A percentile compares a stretch with the other conserved stretches of the same genome.
Conservation (phyloP, 2,888 invertebrate species). For the Iselma pallidipennis region DNA sequence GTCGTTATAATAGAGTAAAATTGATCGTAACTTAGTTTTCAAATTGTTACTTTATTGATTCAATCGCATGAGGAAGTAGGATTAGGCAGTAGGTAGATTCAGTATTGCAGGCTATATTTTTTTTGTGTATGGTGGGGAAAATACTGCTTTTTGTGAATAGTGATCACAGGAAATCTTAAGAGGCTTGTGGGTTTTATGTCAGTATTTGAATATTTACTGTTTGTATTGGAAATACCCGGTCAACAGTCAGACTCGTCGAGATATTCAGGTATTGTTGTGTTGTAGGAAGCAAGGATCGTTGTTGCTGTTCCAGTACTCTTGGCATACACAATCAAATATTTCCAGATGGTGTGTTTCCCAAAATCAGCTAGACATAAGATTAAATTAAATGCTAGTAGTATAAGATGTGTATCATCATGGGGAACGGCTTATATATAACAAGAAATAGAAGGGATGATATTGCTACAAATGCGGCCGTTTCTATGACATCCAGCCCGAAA, state of each 20-base stretch:
- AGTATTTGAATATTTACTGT: neutral
- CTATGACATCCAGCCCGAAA: slow-evolving; percentile 25
- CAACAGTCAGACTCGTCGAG: slow-evolving; percentile 8
- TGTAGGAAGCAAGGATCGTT: slow-evolving; percentile 10
- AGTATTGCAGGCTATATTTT: too few relatives aligned
- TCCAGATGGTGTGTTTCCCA: slow-evolving; percentile 27
- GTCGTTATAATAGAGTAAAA: neutral
- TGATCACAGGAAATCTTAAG: neutral
- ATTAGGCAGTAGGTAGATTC: too few relatives aligned
- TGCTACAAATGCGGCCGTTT: slow-evolving; percentile 30
- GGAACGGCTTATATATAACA: slow-evolving; percentile 22
- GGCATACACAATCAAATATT: slow-evolving; percentile 29
- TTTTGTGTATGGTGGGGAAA: too few relatives aligned
- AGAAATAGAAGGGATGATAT: slow-evolving; percentile 23
- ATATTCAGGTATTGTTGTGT: slow-evolving; percentile 2
- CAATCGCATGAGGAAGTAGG: too few relatives aligned
- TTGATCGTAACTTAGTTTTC: too few relatives aligned
- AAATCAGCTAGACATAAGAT: slow-evolving; percentile 29
- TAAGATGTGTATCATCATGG: slow-evolving; percentile 26
- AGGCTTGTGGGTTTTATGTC: neutral
- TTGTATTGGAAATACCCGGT: slow-evolving; percentile 12
- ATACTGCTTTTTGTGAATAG: too few relatives aligned
- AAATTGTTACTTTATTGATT: too few relatives aligned
- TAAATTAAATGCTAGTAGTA: slow-evolving; percentile 29
- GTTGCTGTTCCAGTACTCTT: slow-evolving; percentile 11